Evolutionary conservation across 2,113 vertebrate species (phyloP), one percentile per base, ranked within the genome.

Genomic region (Craseonycteris thonglongyai): DNA sequence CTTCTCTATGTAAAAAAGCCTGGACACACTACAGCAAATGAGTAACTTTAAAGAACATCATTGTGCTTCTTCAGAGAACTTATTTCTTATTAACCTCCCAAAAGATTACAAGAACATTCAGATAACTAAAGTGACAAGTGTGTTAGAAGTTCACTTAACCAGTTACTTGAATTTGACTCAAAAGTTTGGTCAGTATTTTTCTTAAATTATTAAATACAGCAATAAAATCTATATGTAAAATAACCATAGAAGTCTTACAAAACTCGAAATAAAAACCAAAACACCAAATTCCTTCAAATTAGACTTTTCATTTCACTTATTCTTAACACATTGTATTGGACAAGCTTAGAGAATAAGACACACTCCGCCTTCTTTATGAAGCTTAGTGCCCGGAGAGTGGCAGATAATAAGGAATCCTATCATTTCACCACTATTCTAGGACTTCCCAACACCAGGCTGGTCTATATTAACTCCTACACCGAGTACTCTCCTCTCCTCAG

Each of bases 21-120:
- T 42, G 72, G 47, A 79, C 30, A 88, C 21, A 72, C 8, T 54
- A 66, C 33, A 58, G 24, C 21, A 94, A 82, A 88, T 42, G 59
- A 93, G 13, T 69, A 79, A 65, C 14, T 88, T 96, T 65, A 59
- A 96, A 74, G 66, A 84, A 88, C 61, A 45, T 92, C 66, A 72
- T 1, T 91, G 68, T 79, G 42, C 49, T 94, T 79, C 63, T 69
- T 90, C 40, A 92, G 40, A 42, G 88, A 88, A 61, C 59, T 65
- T 94, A 71, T 63, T 84, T 85, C 74, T 45, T 90, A 81, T 68
- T 76, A 88, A 90, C 58, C 56, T 93, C 83, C 83, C 63, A 19
- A 91, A 45, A 96, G 40, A 97, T 69, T 71, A 89, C 91, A 88
- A 94, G 30, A 61, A 66, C 8, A 86, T 61, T 80, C 49, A 88